Conservation (phyloP, 2,113 vertebrate genomes). For the Heterotis niloticus region DNA sequence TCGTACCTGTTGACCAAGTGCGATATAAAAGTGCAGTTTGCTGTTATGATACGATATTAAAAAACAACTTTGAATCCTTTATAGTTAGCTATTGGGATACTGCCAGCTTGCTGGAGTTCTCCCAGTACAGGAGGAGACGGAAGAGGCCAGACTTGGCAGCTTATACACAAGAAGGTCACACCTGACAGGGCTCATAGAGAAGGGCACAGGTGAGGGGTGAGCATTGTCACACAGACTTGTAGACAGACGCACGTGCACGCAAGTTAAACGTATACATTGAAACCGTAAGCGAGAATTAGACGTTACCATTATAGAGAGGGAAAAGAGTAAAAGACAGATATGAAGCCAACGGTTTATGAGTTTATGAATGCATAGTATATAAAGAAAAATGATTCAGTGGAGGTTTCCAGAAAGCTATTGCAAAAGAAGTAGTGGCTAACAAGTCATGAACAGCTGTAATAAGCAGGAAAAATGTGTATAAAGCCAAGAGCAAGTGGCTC, state of each 20-base stretch:
- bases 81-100: conserved; percentile 62
- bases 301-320: no score
- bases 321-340: no score
- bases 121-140: conserved; percentile 72
- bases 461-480: background rate
- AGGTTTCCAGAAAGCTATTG: background rate
- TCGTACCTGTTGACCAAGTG: no score
- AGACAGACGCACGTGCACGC: background rate
- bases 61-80: conserved; percentile 47
- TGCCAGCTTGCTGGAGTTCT: conserved; percentile 71
- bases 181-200: conserved; percentile 49
- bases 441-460: background rate
- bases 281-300: background rate
- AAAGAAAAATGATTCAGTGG: background rate
- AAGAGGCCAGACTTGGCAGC: conserved; percentile 72
- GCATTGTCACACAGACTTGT: background rate
- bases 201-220: background rate
- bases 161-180: conserved; percentile 59
- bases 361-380: background rate
- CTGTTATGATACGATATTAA: no score
- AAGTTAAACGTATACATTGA: background rate
- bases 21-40: no score
- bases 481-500: background rate
- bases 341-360: background rate
- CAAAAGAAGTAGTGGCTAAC: background rate